Base-by-base conservation (phyloP, 2,113 vertebrate species). In the Ophthalmolycus amberensis region DNA sequence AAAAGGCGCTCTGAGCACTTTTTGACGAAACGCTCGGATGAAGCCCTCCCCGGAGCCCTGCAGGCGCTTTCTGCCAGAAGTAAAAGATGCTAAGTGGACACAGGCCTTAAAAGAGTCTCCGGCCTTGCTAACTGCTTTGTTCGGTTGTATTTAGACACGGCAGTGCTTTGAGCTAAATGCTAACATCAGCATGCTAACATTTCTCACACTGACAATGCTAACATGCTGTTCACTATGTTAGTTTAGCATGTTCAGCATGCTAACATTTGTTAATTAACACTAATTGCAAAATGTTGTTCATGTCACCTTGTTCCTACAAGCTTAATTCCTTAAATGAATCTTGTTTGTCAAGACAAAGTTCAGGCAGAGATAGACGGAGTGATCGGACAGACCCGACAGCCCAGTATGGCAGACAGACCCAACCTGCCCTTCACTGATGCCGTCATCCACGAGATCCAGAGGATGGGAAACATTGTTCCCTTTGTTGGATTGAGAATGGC, bases 351-450 rank as follows among this genome's bases (percentile, higher is more conserved):
- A 65, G 63, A 65, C 11, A 65, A 65, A 25, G 63, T 65, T 1
- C 34, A 38, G 34, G 34, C 10, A 22, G 62, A 64, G 1, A 64
- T 64, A 64, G 62, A 64, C 34, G 5, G 34, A 37, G 62, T n/a
- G 20, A 64, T 64, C 62, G 34, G 62, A 64, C 62, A 1, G 10
- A 64, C 9, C 10, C 62, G 62, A 64, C 62, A n/a, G 62, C 62
- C 62, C 34, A 40, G 20, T 64, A 64, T 64, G 62, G 62, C 62
- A n/a, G 62, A 64, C 62, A 64, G 62, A 64, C 9, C 62, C 62
- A 64, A 64, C 34, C 34, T 64, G 62, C 62, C 62, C 4, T 64
- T n/a, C 62, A 64, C 62, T 6, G 62, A 64, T 12, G 62, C 62
- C 0, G 62, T 64, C 62, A 6, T 64, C 62, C 62, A 64, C 20